Percentiles rank a stretch among this genome's conserved stretches.
Evolutionary conservation across 2,797 vertebrate genomes (phyloP).

Genomic region (Gastrophryne carolinensis): DNA sequence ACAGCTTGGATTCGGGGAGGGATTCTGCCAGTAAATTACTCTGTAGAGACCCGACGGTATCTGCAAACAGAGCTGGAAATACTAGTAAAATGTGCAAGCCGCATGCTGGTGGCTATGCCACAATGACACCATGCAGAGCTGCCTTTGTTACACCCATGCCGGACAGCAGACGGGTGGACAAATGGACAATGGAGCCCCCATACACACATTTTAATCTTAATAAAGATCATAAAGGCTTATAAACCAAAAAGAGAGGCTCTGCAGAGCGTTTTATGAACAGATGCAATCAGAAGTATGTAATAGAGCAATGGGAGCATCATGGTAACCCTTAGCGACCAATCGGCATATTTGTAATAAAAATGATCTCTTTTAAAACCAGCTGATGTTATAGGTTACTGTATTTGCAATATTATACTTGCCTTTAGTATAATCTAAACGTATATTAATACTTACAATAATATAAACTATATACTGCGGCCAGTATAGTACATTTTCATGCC

Average conservation of each 20-base stretch:
- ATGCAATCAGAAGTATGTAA: neutral
- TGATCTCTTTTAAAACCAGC: too few relatives aligned
- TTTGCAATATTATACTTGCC: too few relatives aligned
- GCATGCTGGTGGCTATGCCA: conserved; percentile 55
- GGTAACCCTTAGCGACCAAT: neutral
- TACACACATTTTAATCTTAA: too few relatives aligned
- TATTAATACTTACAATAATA: too few relatives aligned
- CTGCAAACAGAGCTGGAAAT: conserved; percentile 64
- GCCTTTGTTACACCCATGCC: conserved; percentile 14
- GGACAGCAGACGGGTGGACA: conserved; percentile 15
- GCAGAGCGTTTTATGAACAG: too few relatives aligned
- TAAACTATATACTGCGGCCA: too few relatives aligned
- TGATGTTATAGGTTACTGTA: neutral
- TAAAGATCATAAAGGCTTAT: too few relatives aligned
- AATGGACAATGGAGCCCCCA: neutral
- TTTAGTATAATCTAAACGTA: too few relatives aligned
- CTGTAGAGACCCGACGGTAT: conserved; percentile 79
- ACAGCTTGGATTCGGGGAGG: conserved; percentile 88
- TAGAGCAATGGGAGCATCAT: neutral
- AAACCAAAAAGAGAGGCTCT: too few relatives aligned
- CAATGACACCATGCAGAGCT: conserved; percentile 36
- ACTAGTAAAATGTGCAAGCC: conserved; percentile 64
- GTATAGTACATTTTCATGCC: too few relatives aligned
- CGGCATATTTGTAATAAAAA: too few relatives aligned
- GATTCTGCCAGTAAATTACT: conserved; percentile 95